Base-by-base conservation (phyloP, 1,140 invertebrate genomes). In the Cephus cinctus region DNA sequence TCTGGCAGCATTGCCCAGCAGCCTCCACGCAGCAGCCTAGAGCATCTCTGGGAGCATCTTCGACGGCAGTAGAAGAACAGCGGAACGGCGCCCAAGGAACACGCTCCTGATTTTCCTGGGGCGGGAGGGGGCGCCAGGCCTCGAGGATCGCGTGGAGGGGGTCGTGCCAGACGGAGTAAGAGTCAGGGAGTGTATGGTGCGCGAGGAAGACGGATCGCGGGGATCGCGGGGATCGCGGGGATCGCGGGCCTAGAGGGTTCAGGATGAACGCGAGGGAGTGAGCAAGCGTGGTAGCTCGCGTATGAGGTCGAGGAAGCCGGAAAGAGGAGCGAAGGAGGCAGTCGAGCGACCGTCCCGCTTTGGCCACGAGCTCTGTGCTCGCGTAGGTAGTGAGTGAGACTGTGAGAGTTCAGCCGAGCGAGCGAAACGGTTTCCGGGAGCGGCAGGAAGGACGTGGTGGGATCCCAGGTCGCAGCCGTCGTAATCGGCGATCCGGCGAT, bases 331-430 rank as follows among this genome's bases (percentile, higher is more conserved):
- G 50, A 48, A 50, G 44, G 40, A 47, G 46, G 67, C 67, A 75
- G 73, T 76, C 69, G 68, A 73, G 71, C 67, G 71, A 72, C 56
- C 65, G 69, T 72, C 67, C 71, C 69, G 71, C 68, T 74, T 69
- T 70, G 67, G 66, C 66, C 66, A 73, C 70, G 71, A 75, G 69
- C 71, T 75, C 47, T 63, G 65, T 61, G 72, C 72, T 73, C 73
- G 65, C 61, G 70, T 70, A 71, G 70, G 70, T 74, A 72, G 67
- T 69, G 67, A 67, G 66, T 71, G 70, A 71, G 61, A 64, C 70
- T 59, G 63, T 63, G 61, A 61, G 58, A 59, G 57, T 59, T 56
- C 58, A 69, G 53, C 58, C 64, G 30, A 40, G 42, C 32, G 47
- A 46, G 18, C 31, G 22, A 34, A 21, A 42, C 18, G 34, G 22